These are phyloP conservation scores for Daktulosphaira vitifoliae DNA, from an alignment of 1,140 invertebrate species.

Conservation along the genomic window DNA sequence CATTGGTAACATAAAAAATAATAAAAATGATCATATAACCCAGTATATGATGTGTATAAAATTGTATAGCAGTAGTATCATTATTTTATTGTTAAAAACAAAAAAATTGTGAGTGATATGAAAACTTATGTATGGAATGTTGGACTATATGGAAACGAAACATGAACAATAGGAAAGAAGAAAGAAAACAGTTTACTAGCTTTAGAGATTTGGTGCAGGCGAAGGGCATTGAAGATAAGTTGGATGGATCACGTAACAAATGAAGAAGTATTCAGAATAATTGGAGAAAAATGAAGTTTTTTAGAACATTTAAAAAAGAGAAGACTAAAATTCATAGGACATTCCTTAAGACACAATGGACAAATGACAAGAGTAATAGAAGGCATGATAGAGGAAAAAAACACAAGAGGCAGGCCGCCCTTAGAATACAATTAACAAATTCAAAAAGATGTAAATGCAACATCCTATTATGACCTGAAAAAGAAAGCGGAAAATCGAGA, in stretches of 20 bases:
- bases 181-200: slow-evolving; percentile 36
- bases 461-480: no score
- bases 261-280: slow-evolving; percentile 3
- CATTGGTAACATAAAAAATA: no score
- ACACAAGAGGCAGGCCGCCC: slow-evolving; percentile 1
- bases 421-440: not conserved
- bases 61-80: no score
- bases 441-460: not conserved
- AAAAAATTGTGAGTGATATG: no score
- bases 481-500: not conserved
- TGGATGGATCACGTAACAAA: slow-evolving; percentile 31
- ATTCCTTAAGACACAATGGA: slow-evolving; percentile 7
- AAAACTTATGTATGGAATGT: no score
- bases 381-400: slow-evolving; percentile 18
- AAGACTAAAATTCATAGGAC: slow-evolving; percentile 3
- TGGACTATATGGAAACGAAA: no score
- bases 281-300: not conserved
- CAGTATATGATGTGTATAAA: no score
- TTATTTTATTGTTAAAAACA: no score
- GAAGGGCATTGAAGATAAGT: slow-evolving; percentile 35
- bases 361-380: slow-evolving; percentile 9
- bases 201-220: slow-evolving; percentile 39
- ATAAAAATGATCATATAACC: no score
- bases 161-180: no score
- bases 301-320: no score